Base-by-base conservation (phyloP, 2,113 vertebrate species). In the Stegostoma tigrinum region DNA sequence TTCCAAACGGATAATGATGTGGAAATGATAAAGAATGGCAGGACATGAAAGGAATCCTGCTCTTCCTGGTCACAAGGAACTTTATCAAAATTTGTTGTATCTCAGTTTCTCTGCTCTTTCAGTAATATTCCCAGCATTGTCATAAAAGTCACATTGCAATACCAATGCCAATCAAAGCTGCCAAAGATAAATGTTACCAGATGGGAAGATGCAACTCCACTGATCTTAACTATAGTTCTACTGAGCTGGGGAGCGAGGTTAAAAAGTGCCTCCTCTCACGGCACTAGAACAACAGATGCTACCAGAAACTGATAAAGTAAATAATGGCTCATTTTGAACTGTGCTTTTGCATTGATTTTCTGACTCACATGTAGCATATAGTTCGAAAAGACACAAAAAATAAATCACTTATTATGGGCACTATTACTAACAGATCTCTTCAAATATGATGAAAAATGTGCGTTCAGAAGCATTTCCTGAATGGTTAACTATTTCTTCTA, bases 271-370 rank as follows among this genome's bases (percentile, higher is more conserved):
- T 23, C 10, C 42, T 24, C 61, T 8, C 89, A 38, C 34, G 5
- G 19, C 61, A 64, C 15, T 61, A 38, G 34, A 21, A 66, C 64
- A 38, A 38, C 38, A n/a, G 48, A 5, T 3, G 17, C 52, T 61
- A 61, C 30, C 34, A 91, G 34, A 91, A 64, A 38, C 30, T 93
- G 89, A n/a, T 34, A 93, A 67, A 64, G 17, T 66, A 3, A 93
- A 93, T 67, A 66, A 93, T 21, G 3, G 52, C 66, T 93, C 89
- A 93, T 93, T 93, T 67, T 93, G 61, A 93, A 66, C n/a, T 38
- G 34, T 93, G 38, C 42, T 38, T 66, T 93, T 93, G 89, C 89
- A 42, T 67, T 93, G 89, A 93, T 67, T 93, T 93, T 67, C 89
- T 93, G 89, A 66, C 89, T 64, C 38, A 23, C 34, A 93, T 23